Evolutionary conservation across 2,888 invertebrate genomes (phyloP).

Genomic region (Ephialtes manifestator): DNA sequence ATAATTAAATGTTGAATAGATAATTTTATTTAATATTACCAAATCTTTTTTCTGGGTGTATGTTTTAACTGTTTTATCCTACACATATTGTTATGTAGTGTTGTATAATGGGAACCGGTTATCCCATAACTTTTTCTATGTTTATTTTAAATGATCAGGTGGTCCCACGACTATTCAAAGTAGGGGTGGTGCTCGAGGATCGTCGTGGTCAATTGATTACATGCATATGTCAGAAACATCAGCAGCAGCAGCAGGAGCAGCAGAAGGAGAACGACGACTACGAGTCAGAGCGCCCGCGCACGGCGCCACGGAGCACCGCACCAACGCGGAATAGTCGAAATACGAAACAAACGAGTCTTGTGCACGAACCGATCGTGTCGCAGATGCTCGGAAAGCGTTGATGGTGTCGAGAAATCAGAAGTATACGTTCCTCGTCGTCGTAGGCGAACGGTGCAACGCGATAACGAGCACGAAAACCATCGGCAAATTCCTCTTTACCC

Average conservation of each 20-base stretch:
- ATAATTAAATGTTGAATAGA: no score
- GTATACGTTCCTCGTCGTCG: slow-evolving; percentile 58
- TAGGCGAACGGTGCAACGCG: slow-evolving; percentile 43
- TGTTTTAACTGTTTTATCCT: no score
- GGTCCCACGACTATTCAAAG: background rate
- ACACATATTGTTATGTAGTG: no score
- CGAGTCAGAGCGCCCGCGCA: slow-evolving; percentile 56
- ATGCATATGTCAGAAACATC: slow-evolving; percentile 44
- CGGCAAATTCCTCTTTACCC: slow-evolving; percentile 4
- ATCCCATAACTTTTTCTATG: no score
- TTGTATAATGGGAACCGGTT: no score
- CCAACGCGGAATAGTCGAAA: slow-evolving; percentile 81
- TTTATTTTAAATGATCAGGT: slow-evolving; percentile 8
- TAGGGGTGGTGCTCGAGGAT: slow-evolving; percentile 15
- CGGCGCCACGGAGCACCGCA: slow-evolving; percentile 49
- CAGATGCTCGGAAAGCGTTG: slow-evolving; percentile 76
- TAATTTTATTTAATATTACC: no score
- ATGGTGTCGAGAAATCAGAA: slow-evolving; percentile 67
- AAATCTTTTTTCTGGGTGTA: no score
- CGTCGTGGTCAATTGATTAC: slow-evolving; percentile 56
- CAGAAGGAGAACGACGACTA: slow-evolving; percentile 35
- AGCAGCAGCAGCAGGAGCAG: slow-evolving; percentile 11
- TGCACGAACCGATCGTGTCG: slow-evolving; percentile 76
- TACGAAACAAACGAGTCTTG: slow-evolving; percentile 82
- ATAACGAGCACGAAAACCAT: slow-evolving; percentile 34